A percentile compares a stretch with the other conserved stretches of the same genome.
Evolutionary conservation across 2,797 vertebrate species (phyloP).

Genomic region (Periophthalmus magnuspinnatus): DNA sequence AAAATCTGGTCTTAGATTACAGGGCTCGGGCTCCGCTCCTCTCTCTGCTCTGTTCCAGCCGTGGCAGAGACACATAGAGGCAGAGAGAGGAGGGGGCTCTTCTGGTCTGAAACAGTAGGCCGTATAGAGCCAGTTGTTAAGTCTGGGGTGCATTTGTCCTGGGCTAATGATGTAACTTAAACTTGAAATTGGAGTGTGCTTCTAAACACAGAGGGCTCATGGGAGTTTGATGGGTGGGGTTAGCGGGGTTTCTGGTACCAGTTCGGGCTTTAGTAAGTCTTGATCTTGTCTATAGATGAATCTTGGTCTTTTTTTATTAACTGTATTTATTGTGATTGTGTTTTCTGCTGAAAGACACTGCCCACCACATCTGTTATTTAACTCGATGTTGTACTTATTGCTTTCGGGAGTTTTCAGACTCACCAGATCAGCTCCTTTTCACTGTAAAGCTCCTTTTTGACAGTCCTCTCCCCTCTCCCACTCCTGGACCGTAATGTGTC

Average conservation of each 20-base stretch:
- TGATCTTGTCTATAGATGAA: conserved; percentile 1
- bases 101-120: conserved; percentile 94
- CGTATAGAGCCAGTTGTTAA: conserved; percentile 92
- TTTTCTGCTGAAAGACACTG: not conserved
- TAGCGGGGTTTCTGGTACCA: conserved; percentile 26
- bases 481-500: not conserved
- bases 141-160: conserved; percentile 88
- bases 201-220: conserved; percentile 40
- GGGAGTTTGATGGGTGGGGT: conserved; percentile 11
- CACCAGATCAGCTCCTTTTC: not conserved
- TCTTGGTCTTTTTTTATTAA: not conserved
- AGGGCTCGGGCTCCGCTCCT: conserved; percentile 78
- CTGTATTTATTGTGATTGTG: not conserved
- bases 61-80: conserved; percentile 35
- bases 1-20: conserved; percentile 99
- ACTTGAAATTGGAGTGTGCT: conserved; percentile 80
- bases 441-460: no score
- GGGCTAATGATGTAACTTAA: conserved; percentile 96
- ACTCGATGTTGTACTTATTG: not conserved
- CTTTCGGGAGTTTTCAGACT: not conserved
- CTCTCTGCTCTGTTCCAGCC: conserved; percentile 51
- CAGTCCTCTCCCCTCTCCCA: not conserved
- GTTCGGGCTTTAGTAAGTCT: conserved; percentile 1
- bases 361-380: not conserved
- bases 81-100: conserved; percentile 74